Percentiles rank a stretch among this genome's conserved stretches.
Evolutionary conservation across 2,797 vertebrate genomes (phyloP).

Genomic region (Stomatorhinus walkeri): DNA sequence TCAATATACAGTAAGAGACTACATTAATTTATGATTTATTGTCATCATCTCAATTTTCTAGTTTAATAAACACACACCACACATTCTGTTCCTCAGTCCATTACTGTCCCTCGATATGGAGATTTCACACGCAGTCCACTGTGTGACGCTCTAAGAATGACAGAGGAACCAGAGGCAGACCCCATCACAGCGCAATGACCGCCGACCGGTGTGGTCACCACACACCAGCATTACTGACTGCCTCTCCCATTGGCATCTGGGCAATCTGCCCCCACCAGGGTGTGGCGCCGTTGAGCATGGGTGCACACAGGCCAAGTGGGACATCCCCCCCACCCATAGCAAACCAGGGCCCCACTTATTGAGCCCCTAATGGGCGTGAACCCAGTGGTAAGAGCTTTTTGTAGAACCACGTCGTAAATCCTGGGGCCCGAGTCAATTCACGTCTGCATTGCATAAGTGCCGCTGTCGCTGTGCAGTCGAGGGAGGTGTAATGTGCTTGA

Average conservation of each 20-base stretch:
- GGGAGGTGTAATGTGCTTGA: conserved; percentile 24
- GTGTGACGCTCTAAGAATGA: background rate
- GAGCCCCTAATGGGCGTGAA: conserved; percentile 19
- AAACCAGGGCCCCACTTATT: background rate
- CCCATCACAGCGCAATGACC: background rate
- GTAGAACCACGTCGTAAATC: conserved; percentile 35
- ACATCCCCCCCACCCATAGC: background rate
- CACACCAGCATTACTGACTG: background rate
- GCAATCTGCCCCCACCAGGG: background rate
- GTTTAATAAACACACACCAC: background rate
- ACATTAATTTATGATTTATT: background rate
- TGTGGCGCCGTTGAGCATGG: background rate
- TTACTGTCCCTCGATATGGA: background rate
- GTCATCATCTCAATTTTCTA: background rate
- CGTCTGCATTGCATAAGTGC: conserved; percentile 31
- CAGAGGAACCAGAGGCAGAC: background rate
- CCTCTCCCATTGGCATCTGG: background rate
- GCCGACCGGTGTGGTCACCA: background rate
- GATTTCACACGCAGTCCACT: background rate
- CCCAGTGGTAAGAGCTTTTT: conserved; percentile 12
- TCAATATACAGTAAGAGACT: background rate
- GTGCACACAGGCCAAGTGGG: background rate
- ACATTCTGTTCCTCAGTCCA: background rate
- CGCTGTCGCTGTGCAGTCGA: conserved; percentile 28
- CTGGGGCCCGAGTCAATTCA: conserved; percentile 30